Evolutionary conservation across 2,113 vertebrate species (phyloP).

Genomic region (Maccullochella peelii): DNA sequence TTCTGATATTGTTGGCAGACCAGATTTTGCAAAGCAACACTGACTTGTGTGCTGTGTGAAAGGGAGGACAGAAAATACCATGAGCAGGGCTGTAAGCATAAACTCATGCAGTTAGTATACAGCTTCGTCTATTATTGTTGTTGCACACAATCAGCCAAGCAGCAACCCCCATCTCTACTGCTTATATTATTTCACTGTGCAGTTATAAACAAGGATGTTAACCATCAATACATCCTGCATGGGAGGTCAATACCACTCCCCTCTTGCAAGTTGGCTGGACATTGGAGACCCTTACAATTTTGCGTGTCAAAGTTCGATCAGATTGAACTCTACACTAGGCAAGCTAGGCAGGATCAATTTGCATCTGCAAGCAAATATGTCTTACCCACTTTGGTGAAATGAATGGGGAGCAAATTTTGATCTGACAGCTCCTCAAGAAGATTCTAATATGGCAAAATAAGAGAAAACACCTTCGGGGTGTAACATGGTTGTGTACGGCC

Average conservation of each 20-base stretch:
- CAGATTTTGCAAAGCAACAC: neutral
- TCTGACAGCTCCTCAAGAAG: neutral
- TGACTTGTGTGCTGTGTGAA: neutral
- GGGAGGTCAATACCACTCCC: neutral
- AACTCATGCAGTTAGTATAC: neutral
- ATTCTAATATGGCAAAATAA: neutral
- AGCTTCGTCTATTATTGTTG: neutral
- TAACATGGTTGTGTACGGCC: too few species aligned
- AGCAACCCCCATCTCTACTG: neutral
- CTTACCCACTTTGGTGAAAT: neutral
- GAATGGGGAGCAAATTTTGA: neutral
- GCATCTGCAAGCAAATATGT: neutral
- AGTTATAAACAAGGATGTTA: neutral
- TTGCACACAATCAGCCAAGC: neutral
- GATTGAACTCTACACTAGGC: neutral
- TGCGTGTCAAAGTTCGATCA: neutral
- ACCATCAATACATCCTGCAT: neutral
- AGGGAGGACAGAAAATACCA: neutral
- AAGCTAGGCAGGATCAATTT: neutral
- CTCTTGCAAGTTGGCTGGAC: neutral
- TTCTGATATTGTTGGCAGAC: neutral
- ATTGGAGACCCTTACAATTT: neutral
- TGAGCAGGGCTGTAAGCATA: neutral
- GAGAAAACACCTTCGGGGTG: neutral
- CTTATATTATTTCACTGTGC: neutral